Evolutionary conservation across 2,113 vertebrate genomes (phyloP), one percentile per base, ranked within the genome.

Genomic region (Aphyosemion australe): DNA sequence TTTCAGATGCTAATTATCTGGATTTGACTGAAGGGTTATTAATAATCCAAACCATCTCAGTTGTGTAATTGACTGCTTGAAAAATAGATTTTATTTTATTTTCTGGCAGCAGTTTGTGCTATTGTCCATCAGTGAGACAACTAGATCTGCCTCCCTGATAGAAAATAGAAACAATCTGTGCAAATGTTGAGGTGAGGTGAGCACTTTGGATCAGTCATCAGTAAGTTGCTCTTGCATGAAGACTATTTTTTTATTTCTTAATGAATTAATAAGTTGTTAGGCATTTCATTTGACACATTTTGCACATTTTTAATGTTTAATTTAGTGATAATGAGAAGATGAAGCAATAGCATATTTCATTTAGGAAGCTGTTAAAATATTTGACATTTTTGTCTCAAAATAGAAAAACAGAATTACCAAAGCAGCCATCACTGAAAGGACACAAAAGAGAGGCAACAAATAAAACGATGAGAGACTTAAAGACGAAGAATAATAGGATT

Each of bases 61-160:
- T 65, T 77, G 72, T 55, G 47, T 87, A 85, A 86, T 78, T 85
- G 82, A 85, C 75, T 81, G 74, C 58, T 53, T 71, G 79, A 85
- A 73, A 80, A 84, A 78, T 82, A 54, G 83, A 79, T 85, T 78
- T 75, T 78, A 8, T 39, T 12, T 39, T 2, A 39, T 39, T 42
- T 81, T 78, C 76, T 74, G 72, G 74, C 43, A 43, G 74, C n/a
- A 13, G 59, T 69, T 56, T 1, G 31, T 66, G 57, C 72, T 76
- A 66, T 84, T 79, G 63, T 72, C 82, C 64, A 63, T 56, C 21
- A 14, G 51, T 42, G 55, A 54, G 55, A 12, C 32, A 64, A 57
- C 32, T 62, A 5, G 34, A 37, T 77, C 69, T 55, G 62, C 68
- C 71, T 80, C 46, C 74, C 56, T 61, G 51, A 61, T 12, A 16